Evolutionary conservation across 1,140 invertebrate genomes (phyloP).

Genomic region (Drosophila sp.): DNA sequence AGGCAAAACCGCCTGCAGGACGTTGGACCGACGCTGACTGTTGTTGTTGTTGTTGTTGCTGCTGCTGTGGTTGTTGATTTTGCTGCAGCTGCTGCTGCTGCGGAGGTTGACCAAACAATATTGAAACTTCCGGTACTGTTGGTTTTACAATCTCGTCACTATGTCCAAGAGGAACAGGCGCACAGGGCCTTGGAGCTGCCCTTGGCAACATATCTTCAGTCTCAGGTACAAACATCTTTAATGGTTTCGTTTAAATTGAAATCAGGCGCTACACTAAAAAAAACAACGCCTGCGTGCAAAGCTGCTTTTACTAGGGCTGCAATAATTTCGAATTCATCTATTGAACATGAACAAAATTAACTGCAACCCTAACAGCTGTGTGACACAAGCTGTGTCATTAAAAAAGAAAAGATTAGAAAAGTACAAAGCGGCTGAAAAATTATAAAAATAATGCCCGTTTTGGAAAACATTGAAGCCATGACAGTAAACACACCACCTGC

Average conservation of each 20-base stretch:
- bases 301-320: constrained; percentile 12
- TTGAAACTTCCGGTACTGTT: constrained; percentile 76
- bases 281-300: constrained; percentile 13
- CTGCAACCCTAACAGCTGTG: constrained; percentile 33
- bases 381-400: constrained; percentile 7
- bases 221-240: constrained; percentile 66
- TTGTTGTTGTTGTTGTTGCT: constrained; percentile 31
- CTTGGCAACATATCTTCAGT: constrained; percentile 80
- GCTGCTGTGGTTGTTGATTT: constrained; percentile 9
- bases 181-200: constrained; percentile 67
- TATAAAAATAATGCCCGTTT: constrained; percentile 49
- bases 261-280: constrained; percentile 44
- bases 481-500: constrained; percentile 52
- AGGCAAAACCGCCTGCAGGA: constrained; percentile 49
- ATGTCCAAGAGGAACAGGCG: constrained; percentile 53
- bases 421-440: neutral
- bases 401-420: neutral
- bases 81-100: constrained; percentile 49
- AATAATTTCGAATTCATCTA: neutral
- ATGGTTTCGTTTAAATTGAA: constrained; percentile 51
- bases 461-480: constrained; percentile 62
- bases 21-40: constrained; percentile 11
- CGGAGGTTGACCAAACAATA: constrained; percentile 65
- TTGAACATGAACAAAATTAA: neutral
- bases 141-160: constrained; percentile 54